Conservation (phyloP, 92 coral and sea anemone species). For the Palythoa heliodiscus region DNA sequence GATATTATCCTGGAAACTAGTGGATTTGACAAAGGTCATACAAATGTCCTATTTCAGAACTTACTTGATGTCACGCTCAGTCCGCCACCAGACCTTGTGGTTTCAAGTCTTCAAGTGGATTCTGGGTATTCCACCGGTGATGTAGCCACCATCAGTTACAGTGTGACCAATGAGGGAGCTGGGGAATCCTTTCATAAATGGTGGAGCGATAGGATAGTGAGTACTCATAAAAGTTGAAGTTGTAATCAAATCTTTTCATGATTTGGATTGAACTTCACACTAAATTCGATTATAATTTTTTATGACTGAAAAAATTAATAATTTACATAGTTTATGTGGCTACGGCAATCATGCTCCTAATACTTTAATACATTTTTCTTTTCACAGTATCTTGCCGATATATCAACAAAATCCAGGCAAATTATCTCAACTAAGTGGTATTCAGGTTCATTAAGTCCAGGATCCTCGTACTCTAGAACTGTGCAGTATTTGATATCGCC, state of each 20-base stretch:
- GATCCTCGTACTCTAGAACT: conserved; percentile 51
- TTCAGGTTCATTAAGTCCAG: conserved; percentile 68
- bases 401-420: background rate
- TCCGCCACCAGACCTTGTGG: conserved; percentile 87
- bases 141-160: conserved; percentile 51
- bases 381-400: conserved; percentile 4
- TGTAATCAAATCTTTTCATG: background rate
- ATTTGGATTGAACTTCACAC: background rate
- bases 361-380: background rate
- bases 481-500: conserved; percentile 51
- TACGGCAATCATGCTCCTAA: no score
- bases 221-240: background rate
- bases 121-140: conserved; percentile 57
- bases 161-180: conserved; percentile 66
- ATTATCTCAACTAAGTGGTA: conserved; percentile 37
- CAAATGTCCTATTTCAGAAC: conserved; percentile 20
- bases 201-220: conserved; percentile 79
- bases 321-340: background rate
- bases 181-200: conserved; percentile 68
- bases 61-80: conserved; percentile 55
- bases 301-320: background rate
- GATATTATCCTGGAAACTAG: no score
- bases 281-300: no score
- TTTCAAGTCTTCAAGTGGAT: conserved; percentile 40
- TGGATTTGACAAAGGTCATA: no score